Evolutionary conservation across 2,888 invertebrate species (phyloP).

Genomic region (Stenoptilia bipunctidactyla): DNA sequence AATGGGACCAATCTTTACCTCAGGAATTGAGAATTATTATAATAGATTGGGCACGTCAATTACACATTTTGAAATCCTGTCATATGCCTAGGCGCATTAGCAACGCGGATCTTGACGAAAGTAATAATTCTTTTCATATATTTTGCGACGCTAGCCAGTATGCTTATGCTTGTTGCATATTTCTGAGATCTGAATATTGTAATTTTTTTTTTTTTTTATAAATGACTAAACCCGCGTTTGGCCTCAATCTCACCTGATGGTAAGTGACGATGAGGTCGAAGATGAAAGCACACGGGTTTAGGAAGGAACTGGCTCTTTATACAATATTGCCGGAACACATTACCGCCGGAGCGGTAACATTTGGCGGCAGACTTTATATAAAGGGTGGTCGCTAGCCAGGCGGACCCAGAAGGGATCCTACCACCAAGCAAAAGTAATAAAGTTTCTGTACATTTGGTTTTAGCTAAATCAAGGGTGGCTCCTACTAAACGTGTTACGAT

Average conservation of each 20-base stretch:
- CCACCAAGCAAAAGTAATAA: too few species aligned
- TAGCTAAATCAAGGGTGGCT: too few species aligned
- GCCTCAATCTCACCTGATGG: constrained; percentile 24
- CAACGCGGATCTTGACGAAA: background rate
- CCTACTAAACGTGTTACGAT: too few species aligned
- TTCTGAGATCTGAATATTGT: constrained; percentile 13
- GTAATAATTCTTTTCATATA: constrained; percentile 5
- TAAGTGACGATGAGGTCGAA: too few species aligned
- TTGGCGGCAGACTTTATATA: too few species aligned
- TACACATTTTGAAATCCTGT: constrained; percentile 2
- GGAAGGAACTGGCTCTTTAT: too few species aligned
- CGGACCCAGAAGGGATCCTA: too few species aligned
- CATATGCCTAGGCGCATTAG: constrained; percentile 2
- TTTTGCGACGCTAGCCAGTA: constrained; percentile 9
- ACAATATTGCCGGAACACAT: too few species aligned
- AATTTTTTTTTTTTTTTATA: constrained; percentile 18
- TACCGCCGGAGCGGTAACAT: too few species aligned
- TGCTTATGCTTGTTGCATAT: constrained; percentile 5
- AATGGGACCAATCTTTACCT: constrained; percentile 7
- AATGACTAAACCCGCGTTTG: constrained; percentile 17
- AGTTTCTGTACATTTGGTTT: too few species aligned
- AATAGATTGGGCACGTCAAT: constrained; percentile 4
- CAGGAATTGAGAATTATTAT: background rate
- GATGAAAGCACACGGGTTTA: too few species aligned
- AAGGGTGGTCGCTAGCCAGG: too few species aligned